Evolutionary conservation across 1,140 invertebrate species (phyloP), one percentile per base, ranked within the genome.

Genomic region (Leptonema lineaticorne): DNA sequence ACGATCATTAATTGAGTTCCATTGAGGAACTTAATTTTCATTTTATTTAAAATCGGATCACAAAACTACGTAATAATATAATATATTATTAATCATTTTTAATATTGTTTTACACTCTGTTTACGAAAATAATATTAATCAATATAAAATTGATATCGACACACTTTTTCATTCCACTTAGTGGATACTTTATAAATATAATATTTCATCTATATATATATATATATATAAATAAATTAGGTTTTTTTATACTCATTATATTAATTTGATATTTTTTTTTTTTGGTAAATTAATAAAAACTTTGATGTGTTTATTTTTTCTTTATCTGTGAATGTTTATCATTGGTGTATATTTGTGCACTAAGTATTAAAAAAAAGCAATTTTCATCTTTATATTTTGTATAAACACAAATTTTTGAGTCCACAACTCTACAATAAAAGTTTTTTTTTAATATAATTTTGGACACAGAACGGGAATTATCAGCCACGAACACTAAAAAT

Each of bases 401-500:
- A 14, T 3, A 59, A 62, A n/a, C 37, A 53, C 50, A 53, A 26
- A 53, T 11, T 53, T 26, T 53, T 30, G 30, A 53, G 69, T 70
- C 41, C 53, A 67, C 58, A 16, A 41, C 16, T 14, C 37, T 41
- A 46, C 24, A 58, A 63, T 26, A 68, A 41, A 66, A 50, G 62
- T 71, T 62, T 60, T 67, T 62, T 68, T 65, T 59, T 45, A 9
- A 27, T 20, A 50, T 29, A 20, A 6, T 26, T 53, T 53, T 59
- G 22, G 50, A 53, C 50, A 53, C 50, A 59, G 33, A 20, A 37
- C 30, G 57, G 28, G 57, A 66, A 66, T 26, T 69, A 59, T 58
- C 71, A 72, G 71, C 71, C 71, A 72, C 71, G 68, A 69, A 69
- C 71, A 72, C 68, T 69, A 37, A 67, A 53, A 65, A 63, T 67